Evolutionary conservation across 2,797 vertebrate species (phyloP).

Genomic region (Sebastes dallii): DNA sequence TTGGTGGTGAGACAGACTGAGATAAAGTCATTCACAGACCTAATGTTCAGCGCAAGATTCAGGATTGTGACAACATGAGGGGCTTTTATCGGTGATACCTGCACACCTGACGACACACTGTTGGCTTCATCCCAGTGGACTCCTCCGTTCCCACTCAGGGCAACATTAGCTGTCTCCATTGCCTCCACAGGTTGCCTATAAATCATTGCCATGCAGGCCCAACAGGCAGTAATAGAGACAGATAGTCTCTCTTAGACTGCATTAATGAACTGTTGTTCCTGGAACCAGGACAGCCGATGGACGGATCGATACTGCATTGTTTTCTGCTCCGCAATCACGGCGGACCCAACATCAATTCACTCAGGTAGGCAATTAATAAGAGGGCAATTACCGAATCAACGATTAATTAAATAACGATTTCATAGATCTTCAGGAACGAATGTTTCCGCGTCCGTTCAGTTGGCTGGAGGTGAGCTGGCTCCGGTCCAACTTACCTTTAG

Average conservation of each 20-base stretch:
- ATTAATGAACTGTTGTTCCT: slow-evolving; percentile 72
- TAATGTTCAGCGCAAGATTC: background rate
- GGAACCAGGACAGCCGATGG: slow-evolving; percentile 47
- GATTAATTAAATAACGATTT: slow-evolving; percentile 24
- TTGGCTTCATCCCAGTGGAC: slow-evolving; percentile 9
- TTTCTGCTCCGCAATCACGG: slow-evolving; percentile 29
- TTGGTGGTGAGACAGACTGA: background rate
- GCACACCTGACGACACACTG: slow-evolving; percentile 9
- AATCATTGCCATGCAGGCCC: slow-evolving; percentile 58
- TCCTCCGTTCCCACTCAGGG: slow-evolving; percentile 22
- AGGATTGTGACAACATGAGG: background rate
- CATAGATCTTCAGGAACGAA: slow-evolving; percentile 5
- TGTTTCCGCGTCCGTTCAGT: background rate
- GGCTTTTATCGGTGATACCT: background rate
- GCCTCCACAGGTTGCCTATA: slow-evolving; percentile 63
- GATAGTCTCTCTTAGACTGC: slow-evolving; percentile 61
- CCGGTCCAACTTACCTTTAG: background rate
- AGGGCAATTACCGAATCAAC: slow-evolving; percentile 7
- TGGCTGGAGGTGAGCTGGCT: background rate
- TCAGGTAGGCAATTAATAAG: slow-evolving; percentile 40
- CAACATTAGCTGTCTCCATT: slow-evolving; percentile 35
- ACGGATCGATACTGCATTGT: slow-evolving; percentile 57
- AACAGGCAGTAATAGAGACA: slow-evolving; percentile 69
- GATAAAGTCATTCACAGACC: background rate
- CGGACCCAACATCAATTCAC: background rate